A percentile compares a stretch with the other conserved stretches of the same genome.
phyloP scores from a whole-genome alignment of 2,888 invertebrate species.

The Alentia gelatinosa region DNA sequence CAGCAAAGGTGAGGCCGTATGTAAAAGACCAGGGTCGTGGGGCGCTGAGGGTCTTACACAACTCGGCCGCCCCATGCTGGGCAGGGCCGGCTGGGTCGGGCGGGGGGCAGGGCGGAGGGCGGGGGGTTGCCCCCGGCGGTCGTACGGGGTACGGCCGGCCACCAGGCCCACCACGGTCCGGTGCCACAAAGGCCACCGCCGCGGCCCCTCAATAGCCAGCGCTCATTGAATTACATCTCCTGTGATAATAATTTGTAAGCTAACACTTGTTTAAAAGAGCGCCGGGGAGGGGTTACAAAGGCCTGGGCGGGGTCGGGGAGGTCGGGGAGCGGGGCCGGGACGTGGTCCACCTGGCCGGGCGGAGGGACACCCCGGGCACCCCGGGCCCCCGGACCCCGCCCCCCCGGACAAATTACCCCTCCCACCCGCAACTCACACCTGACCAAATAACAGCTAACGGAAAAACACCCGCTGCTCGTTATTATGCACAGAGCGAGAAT shows the following conservation, averaged over 20 bases:
- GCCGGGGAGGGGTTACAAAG: background rate
- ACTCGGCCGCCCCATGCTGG: background rate
- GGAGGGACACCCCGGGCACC: slow-evolving; percentile 4
- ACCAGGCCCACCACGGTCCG: background rate
- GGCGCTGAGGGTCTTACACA: slow-evolving; percentile 9
- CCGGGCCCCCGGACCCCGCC: background rate
- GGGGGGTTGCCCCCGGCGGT: slow-evolving; percentile 25
- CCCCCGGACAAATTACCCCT: background rate
- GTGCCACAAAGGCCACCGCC: background rate
- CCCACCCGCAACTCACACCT: background rate
- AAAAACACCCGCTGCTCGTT: background rate
- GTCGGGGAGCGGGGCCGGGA: background rate
- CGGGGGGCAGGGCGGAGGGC: background rate
- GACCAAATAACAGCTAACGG: slow-evolving; percentile 29
- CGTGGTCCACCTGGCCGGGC: slow-evolving; percentile 48
- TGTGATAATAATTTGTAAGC: slow-evolving; percentile 47
- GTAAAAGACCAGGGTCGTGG: background rate
- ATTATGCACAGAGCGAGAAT: background rate
- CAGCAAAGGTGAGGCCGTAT: background rate
- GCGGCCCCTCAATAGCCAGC: slow-evolving; percentile 31
- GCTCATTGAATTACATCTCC: slow-evolving; percentile 25
- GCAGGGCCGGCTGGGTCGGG: background rate
- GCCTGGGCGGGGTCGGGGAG: slow-evolving; percentile 15
- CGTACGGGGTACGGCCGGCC: background rate
- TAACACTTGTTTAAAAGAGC: slow-evolving; percentile 50